These are phyloP conservation scores for Halichoeres trimaculatus DNA, from an alignment of 2,113 vertebrate genomes.

Conservation along the genomic window DNA sequence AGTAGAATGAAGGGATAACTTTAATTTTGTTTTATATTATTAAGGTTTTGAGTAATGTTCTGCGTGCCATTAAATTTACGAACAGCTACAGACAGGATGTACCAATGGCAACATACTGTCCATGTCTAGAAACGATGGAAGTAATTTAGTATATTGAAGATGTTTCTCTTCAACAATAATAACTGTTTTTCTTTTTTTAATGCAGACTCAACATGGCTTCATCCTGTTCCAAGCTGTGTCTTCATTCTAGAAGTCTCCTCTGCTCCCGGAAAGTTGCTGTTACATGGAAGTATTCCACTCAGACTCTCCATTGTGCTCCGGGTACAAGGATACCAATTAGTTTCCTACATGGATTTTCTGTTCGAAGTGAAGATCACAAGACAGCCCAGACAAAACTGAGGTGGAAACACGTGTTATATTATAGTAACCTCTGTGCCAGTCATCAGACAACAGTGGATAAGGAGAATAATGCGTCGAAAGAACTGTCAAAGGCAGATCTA, in stretches of 20 bases:
- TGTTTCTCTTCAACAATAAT: background rate
- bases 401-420: conserved; percentile 48
- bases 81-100: too few relatives aligned
- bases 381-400: conserved; percentile 11
- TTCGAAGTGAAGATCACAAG: conserved; percentile 5
- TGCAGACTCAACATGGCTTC: conserved; percentile 67
- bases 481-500: conserved; percentile 21
- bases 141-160: too few relatives aligned
- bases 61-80: too few relatives aligned
- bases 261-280: conserved; percentile 29
- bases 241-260: conserved; percentile 59
- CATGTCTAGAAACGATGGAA: too few relatives aligned
- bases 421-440: conserved; percentile 36
- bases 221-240: conserved; percentile 59
- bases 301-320: conserved; percentile 13
- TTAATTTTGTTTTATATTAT: too few relatives aligned
- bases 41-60: too few relatives aligned
- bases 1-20: too few relatives aligned
- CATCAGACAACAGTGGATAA: conserved; percentile 31
- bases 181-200: background rate
- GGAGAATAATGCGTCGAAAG: conserved; percentile 6
- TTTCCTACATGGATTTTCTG: conserved; percentile 4
- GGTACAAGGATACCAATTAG: background rate
- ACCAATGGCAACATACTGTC: too few relatives aligned
- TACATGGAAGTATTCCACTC: conserved; percentile 22